Conservation (phyloP, 2,797 vertebrate genomes). For the Avahi laniger region DNA sequence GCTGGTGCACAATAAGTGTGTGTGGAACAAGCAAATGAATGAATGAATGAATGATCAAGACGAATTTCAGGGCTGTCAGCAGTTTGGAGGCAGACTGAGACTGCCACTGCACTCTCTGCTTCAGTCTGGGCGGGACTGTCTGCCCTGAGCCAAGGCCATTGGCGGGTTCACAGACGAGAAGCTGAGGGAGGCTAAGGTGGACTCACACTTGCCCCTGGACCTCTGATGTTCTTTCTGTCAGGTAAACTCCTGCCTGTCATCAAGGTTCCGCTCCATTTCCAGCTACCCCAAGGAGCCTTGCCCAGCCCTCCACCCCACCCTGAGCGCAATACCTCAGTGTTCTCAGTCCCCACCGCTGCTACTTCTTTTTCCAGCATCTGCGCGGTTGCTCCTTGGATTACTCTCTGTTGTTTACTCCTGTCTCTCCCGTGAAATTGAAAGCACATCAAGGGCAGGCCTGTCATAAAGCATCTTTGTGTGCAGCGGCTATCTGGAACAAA, state of each 20-base stretch:
- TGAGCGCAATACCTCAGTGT: background rate
- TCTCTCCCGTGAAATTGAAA: background rate
- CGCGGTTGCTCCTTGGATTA: background rate
- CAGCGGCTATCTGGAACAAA: background rate
- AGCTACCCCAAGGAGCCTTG: background rate
- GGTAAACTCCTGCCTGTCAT: background rate
- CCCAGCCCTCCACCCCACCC: background rate
- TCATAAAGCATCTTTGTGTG: conserved; percentile 55
- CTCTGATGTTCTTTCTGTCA: background rate
- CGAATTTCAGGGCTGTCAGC: background rate
- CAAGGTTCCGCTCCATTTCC: background rate
- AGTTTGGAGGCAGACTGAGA: background rate
- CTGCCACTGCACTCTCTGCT: background rate
- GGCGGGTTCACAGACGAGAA: background rate
- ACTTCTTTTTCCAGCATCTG: background rate
- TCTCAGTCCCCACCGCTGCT: background rate
- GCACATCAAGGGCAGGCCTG: background rate
- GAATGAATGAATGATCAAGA: background rate
- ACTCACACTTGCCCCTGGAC: background rate
- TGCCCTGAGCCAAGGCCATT: background rate
- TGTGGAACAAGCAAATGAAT: background rate
- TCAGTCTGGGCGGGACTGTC: background rate
- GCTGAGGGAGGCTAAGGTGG: background rate
- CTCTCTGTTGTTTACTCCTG: background rate
- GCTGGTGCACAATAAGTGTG: too few species aligned